Conservation (phyloP, 2,113 vertebrate genomes). For the Stigmatopora nigra region DNA sequence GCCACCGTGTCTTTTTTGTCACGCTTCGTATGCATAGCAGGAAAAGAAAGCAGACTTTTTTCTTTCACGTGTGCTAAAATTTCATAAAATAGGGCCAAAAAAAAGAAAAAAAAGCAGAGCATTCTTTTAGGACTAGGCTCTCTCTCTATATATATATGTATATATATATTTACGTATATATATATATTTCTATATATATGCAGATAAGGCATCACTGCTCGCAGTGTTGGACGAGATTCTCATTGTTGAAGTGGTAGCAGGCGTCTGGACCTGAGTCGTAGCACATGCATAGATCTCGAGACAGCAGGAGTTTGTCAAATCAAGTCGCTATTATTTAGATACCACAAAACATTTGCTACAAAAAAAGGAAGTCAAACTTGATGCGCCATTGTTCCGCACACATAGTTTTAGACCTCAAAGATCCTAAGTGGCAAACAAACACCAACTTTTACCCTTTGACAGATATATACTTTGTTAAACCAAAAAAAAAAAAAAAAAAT, state of each 20-base stretch:
- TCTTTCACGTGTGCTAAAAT: slow-evolving; percentile 69
- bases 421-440: slow-evolving; percentile 61
- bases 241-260: slow-evolving; percentile 83
- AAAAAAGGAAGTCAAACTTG: slow-evolving; percentile 21
- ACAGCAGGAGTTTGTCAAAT: slow-evolving; percentile 75
- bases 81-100: slow-evolving; percentile 29
- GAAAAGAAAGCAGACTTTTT: slow-evolving; percentile 75
- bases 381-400: slow-evolving; percentile 34
- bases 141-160: slow-evolving; percentile 32
- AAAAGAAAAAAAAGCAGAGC: neutral
- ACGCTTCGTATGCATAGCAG: slow-evolving; percentile 86
- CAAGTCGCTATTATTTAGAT: slow-evolving; percentile 72
- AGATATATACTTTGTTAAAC: slow-evolving; percentile 35
- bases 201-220: slow-evolving; percentile 98
- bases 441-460: slow-evolving; percentile 59
- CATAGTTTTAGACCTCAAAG: slow-evolving; percentile 13
- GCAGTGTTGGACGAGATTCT: slow-evolving; percentile 81
- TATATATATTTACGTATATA: neutral
- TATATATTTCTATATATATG: slow-evolving; percentile 48
- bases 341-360: slow-evolving; percentile 70
- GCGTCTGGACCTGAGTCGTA: slow-evolving; percentile 83
- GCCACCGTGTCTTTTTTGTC: slow-evolving; percentile 77
- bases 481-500: too few species aligned
- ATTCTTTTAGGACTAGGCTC: too few species aligned
- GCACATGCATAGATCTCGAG: slow-evolving; percentile 80